Evolutionary conservation across 1,140 invertebrate species (phyloP).

Genomic region (Aphis gossypii): DNA sequence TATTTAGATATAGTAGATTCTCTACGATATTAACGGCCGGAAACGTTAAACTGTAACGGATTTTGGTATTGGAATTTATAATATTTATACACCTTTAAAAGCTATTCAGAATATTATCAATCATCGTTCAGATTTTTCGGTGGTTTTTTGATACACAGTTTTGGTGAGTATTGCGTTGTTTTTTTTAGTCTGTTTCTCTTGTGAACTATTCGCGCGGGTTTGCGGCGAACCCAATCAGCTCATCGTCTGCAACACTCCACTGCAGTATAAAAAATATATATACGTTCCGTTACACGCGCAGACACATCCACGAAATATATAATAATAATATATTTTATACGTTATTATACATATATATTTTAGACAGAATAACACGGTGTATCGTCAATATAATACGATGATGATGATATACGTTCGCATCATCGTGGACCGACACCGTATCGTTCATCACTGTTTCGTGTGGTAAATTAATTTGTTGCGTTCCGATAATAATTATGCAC

Average conservation of each 20-base stretch:
- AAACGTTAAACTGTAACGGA: background rate
- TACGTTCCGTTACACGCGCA: background rate
- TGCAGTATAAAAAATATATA: background rate
- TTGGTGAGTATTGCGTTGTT: background rate
- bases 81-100: background rate
- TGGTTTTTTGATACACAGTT: background rate
- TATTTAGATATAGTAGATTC: background rate
- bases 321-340: background rate
- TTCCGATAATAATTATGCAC: background rate
- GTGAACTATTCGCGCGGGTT: background rate
- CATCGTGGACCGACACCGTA: background rate
- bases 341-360: background rate
- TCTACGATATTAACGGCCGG: background rate
- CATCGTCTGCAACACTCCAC: background rate
- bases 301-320: background rate
- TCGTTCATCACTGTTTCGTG: background rate
- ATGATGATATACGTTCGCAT: background rate
- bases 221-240: background rate
- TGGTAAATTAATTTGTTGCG: slow-evolving; percentile 14
- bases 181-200: background rate
- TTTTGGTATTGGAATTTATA: background rate
- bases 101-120: background rate
- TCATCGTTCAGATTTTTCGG: background rate
- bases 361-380: background rate
- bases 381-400: background rate